Conservation (phyloP, 2,888 invertebrate species). For the Litoditis marina region DNA sequence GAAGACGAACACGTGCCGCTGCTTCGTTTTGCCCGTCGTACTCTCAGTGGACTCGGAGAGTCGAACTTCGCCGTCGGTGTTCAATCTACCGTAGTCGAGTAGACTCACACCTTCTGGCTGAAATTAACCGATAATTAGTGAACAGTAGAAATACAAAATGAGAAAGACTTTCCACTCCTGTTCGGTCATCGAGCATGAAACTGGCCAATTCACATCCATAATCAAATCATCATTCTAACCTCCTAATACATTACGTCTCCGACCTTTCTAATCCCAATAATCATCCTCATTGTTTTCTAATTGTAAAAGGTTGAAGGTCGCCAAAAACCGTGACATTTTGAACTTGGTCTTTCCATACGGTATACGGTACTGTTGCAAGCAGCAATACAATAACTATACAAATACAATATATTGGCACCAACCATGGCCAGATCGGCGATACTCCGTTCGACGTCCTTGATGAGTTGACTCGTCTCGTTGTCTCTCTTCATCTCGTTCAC, state of each 20-base stretch:
- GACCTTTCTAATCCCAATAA: too few relatives aligned
- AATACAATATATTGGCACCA: constrained; percentile 6
- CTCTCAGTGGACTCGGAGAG: constrained; percentile 29
- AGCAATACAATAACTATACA: neutral
- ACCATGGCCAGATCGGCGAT: constrained; percentile 62
- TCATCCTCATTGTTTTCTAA: too few relatives aligned
- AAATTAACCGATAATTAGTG: constrained; percentile 3
- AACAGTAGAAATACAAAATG: neutral
- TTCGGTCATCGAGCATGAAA: too few relatives aligned
- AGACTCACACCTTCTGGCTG: constrained; percentile 76
- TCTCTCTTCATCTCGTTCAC: constrained; percentile 97
- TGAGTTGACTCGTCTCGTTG: constrained; percentile 84
- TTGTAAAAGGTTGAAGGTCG: too few relatives aligned
- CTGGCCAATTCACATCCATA: too few relatives aligned
- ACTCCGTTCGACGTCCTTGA: constrained; percentile 80
- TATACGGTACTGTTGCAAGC: too few relatives aligned
- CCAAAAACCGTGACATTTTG: too few relatives aligned
- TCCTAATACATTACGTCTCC: too few relatives aligned
- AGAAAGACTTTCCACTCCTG: constrained; percentile 1
- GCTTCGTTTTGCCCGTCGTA: constrained; percentile 41
- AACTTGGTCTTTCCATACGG: too few relatives aligned
- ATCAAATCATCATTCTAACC: too few relatives aligned
- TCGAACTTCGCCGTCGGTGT: constrained; percentile 81
- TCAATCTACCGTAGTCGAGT: constrained; percentile 83
- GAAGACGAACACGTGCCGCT: constrained; percentile 88